Conservation (phyloP, 2,797 vertebrate species). For the Cossypha polioptera region DNA sequence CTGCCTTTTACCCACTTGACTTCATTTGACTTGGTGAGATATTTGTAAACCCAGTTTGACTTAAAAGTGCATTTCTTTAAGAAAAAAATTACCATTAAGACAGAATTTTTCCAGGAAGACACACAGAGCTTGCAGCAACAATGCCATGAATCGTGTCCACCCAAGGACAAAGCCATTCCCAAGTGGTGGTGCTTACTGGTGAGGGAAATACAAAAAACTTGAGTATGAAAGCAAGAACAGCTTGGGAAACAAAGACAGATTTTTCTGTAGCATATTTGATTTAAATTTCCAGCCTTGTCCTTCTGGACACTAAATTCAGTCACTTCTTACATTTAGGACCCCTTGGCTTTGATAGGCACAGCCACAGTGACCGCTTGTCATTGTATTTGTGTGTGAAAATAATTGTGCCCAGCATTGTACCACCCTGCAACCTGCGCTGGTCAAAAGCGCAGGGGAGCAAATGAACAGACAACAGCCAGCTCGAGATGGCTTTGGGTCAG, state of each 20-base stretch:
- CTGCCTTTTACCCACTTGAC: slow-evolving; percentile 34
- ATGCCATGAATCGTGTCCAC: neutral
- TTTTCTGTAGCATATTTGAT: neutral
- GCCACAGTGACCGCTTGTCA: neutral
- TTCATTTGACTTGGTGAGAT: slow-evolving; percentile 13
- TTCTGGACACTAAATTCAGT: neutral
- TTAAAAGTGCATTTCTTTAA: slow-evolving; percentile 41
- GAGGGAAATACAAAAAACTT: neutral
- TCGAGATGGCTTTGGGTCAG: neutral
- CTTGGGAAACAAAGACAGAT: neutral
- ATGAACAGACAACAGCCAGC: neutral
- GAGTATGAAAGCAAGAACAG: neutral
- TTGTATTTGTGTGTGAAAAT: neutral
- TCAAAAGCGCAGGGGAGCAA: neutral
- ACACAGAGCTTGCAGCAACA: slow-evolving; percentile 28
- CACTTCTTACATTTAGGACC: neutral
- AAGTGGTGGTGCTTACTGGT: neutral
- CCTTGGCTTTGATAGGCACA: neutral
- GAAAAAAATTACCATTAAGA: slow-evolving; percentile 28
- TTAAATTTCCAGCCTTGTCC: neutral
- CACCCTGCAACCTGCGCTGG: neutral
- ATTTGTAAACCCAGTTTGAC: slow-evolving; percentile 42
- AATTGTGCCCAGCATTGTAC: neutral
- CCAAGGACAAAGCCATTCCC: neutral
- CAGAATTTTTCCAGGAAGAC: slow-evolving; percentile 30